Evolutionary conservation across 2,888 invertebrate genomes (phyloP).

Genomic region (Capitulum mitella): DNA sequence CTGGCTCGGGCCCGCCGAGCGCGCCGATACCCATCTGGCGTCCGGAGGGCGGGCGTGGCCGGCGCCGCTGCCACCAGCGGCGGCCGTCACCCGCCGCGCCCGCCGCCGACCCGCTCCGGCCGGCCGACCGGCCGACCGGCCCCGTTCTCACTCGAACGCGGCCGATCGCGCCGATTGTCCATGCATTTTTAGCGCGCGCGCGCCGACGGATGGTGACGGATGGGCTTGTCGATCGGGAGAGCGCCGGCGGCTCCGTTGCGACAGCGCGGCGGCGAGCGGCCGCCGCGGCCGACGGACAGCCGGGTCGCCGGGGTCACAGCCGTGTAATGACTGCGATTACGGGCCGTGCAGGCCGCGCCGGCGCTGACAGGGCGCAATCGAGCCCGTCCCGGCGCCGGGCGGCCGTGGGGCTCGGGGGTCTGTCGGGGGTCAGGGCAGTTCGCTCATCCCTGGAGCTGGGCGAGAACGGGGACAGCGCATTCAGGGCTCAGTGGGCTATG

Average conservation of each 20-base stretch:
- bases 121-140: not conserved
- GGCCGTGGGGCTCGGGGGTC: no score
- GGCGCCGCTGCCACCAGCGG: no score
- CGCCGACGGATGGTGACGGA: not conserved
- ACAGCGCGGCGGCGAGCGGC: not conserved
- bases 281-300: not conserved
- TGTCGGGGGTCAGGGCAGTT: no score
- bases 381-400: not conserved
- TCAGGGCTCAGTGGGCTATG: no score
- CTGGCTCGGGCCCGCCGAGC: no score
- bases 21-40: no score
- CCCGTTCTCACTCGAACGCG: not conserved
- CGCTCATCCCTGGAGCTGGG: no score
- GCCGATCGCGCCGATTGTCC: not conserved
- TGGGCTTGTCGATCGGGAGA: conserved; percentile 20
- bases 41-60: conserved; percentile 30
- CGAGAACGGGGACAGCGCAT: no score
- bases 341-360: not conserved
- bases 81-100: no score
- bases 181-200: not conserved
- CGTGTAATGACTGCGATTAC: conserved; percentile 2
- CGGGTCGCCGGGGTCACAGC: not conserved
- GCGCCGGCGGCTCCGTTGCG: conserved; percentile 4
- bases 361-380: not conserved
- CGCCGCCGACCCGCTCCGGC: conserved; percentile 30